Base-by-base conservation (phyloP, 2,113 vertebrate genomes). In the Isichthys henryi region DNA sequence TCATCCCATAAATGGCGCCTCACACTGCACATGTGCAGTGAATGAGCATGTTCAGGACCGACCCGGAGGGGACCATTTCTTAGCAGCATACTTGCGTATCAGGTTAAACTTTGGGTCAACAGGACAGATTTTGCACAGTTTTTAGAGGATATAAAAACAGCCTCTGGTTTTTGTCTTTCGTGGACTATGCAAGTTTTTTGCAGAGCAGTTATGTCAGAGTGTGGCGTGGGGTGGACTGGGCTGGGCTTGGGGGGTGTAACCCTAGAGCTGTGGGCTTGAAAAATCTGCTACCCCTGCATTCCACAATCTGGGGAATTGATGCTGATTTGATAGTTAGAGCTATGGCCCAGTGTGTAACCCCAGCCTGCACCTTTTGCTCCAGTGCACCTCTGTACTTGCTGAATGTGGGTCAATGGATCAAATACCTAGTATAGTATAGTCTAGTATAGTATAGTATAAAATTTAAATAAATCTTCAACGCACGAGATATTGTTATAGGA, bases 191-290 rank as follows among this genome's bases (percentile, higher is more conserved):
- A 35, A 3, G 82, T 88, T 66, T 4, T 77, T 88, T 91, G 92
- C 93, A 90, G 91, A 93, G 92, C 92, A 90, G 91, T 91, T 91
- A 90, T 92, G 92, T 91, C 90, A 39, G 87, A 92, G 90, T 86
- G 43, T 74, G 91, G 91, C 43, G 5, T 15, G n/a, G 70, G n/a
- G 74, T 39, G 9, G 39, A 39, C 39, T 39, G 39, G 39, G 39
- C 39, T 39, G 39, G 39, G 39, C 39, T 39, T 39, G 39, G 39
- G 39, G 39, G 39, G 39, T 39, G 82, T n/a, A 19, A 83, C 80
- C 43, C 66, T 8, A 35, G 27, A 74, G 3, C 35, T 74, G 11
- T 15, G 10, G 66, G 31, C 13, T 35, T 35, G 11, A 74, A 74
- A 74, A 15, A 27, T 74, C 27, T 74, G 10, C 9, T 9, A 6